phyloP scores from a whole-genome alignment of 2,113 vertebrate genomes.

The Willisornis vidua region DNA sequence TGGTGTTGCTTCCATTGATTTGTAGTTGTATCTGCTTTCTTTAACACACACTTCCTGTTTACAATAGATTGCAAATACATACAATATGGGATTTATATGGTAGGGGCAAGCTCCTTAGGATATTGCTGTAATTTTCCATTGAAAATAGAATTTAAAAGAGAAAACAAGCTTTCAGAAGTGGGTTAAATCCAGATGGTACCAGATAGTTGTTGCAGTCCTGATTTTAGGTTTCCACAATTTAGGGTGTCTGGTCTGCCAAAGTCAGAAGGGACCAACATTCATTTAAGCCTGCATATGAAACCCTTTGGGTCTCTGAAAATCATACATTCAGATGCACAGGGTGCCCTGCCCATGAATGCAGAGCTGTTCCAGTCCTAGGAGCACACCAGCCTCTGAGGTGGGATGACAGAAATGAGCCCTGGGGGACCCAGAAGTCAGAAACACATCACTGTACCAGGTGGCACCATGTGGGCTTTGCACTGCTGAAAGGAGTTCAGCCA shows the following conservation, averaged over 20 bases:
- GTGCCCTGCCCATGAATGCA: rapidly evolving
- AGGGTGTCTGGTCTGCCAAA: not conserved
- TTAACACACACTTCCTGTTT: not conserved
- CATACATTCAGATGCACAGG: too few relatives aligned
- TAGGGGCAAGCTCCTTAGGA: not conserved
- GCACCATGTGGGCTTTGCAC: not conserved
- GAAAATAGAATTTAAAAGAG: not conserved
- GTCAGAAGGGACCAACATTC: not conserved
- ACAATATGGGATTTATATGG: not conserved
- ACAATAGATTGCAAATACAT: not conserved
- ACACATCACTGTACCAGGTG: not conserved
- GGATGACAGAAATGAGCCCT: not conserved
- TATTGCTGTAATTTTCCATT: not conserved
- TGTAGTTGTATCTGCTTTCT: not conserved
- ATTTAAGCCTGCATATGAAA: not conserved
- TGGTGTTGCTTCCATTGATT: not conserved
- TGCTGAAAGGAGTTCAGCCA: not conserved
- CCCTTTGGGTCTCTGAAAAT: not conserved
- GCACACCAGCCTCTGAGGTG: not conserved
- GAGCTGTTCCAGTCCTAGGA: not conserved
- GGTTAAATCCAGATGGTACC: not conserved
- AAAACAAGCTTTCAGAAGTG: not conserved
- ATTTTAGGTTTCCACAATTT: not conserved
- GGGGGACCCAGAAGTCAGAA: not conserved
- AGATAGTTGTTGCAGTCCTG: not conserved